Evolutionary conservation across 2,888 invertebrate genomes (phyloP).

Genomic region (Pogonocherus hispidulus): DNA sequence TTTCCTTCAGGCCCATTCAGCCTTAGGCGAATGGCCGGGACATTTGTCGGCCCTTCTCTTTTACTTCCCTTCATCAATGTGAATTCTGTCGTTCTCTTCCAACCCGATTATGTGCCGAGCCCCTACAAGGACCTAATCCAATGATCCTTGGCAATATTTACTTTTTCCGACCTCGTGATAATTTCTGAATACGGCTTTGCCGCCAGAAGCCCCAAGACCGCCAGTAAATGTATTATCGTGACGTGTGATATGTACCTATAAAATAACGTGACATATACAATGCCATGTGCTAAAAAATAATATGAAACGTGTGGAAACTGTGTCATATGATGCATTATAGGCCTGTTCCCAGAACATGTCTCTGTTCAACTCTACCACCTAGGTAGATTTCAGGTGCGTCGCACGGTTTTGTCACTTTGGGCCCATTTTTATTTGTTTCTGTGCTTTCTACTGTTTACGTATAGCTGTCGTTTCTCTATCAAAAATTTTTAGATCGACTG

Average conservation of each 20-base stretch:
- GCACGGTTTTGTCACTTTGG: no score
- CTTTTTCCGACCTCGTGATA: conserved; percentile 53
- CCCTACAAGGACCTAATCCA: conserved; percentile 60
- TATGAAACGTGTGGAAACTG: not conserved
- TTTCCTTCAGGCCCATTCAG: conserved; percentile 25
- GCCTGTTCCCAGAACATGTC: no score
- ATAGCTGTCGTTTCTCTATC: not conserved
- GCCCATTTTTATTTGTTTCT: no score
- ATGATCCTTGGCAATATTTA: conserved; percentile 59
- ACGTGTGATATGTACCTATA: conserved; percentile 20
- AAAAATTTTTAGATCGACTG: not conserved
- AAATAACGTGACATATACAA: not conserved
- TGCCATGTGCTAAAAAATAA: not conserved
- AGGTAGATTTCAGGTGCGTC: no score
- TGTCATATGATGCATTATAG: no score
- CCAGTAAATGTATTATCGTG: conserved; percentile 27
- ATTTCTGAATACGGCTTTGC: conserved; percentile 49
- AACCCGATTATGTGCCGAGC: conserved; percentile 55
- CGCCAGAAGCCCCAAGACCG: conserved; percentile 42
- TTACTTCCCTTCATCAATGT: conserved; percentile 50
- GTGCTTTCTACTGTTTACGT: no score
- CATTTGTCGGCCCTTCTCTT: conserved; percentile 49
- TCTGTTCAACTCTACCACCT: no score
- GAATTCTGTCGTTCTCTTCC: conserved; percentile 43
- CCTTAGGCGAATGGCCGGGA: conserved; percentile 31